Base-by-base conservation (phyloP, 2,797 vertebrate genomes). In the Hippoglossus hippoglossus region DNA sequence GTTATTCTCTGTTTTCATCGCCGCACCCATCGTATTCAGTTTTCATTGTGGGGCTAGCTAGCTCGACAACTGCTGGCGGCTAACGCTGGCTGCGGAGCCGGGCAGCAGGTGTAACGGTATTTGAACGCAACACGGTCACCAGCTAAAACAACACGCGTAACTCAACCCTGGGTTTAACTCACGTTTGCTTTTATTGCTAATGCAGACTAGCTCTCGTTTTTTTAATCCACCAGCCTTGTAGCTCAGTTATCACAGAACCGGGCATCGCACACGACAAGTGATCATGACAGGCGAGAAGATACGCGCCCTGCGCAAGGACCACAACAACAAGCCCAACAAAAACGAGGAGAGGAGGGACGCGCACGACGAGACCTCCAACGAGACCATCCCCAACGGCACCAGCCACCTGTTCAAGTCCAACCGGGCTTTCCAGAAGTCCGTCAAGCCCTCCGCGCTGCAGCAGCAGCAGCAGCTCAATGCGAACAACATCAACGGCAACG, bases 281-380 rank as follows among this genome's bases (percentile, higher is more conserved):
- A 81, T 62, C 63, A 98, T 97, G 97, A 98, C 97, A 75, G 97
- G 97, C 67, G 96, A 97, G 91, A 97, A 96, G 94, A 95, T 97
- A 81, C 96, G 95, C 93, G 94, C 96, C 67, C 84, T 95, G 93
- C 95, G 96, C 86, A 96, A 96, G 90, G 96, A 97, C 83, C 96
- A 96, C 81, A 90, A 91, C 83, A 96, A 96, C 15, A 46, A 39
- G 83, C 88, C 93, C 22, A 95, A 94, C 92, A 97, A 97, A 78
- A 94, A 96, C 71, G 96, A 96, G 47, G 94, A 96, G 71, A 93
- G 95, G 52, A 92, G 94, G 94, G 95, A 95, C 57, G 90, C 95
- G 24, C 95, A 95, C 72, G 91, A 96, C 77, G 91, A 96, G 81
- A 91, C 91, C 15, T 85, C 95, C 72, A 92, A 95, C 81, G 92